Percentiles rank a stretch among this genome's conserved stretches.
Evolutionary conservation across 2,113 vertebrate genomes (phyloP).

Genomic region (Oenanthe oenanthe): DNA sequence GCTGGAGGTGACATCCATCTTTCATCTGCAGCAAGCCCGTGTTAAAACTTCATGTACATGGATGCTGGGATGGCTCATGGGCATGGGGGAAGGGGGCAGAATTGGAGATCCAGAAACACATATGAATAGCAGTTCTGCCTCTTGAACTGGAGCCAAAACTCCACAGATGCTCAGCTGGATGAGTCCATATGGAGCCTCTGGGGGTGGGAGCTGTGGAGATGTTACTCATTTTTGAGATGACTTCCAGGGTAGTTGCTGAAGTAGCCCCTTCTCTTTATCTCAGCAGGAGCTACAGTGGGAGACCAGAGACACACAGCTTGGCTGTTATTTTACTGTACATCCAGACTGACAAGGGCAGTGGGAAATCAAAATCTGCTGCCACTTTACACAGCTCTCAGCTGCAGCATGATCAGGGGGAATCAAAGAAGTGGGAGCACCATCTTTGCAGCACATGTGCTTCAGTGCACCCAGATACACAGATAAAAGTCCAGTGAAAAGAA

Average conservation of each 20-base stretch:
- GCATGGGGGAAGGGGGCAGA: background rate
- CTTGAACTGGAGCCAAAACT: constrained; percentile 43
- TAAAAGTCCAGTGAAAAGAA: background rate
- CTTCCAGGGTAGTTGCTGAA: constrained; percentile 25
- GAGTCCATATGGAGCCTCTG: constrained; percentile 37
- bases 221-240: background rate
- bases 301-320: background rate
- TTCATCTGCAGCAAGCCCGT: background rate
- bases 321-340: background rate
- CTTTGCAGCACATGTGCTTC: background rate
- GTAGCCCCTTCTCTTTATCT: constrained; percentile 21
- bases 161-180: constrained; percentile 17
- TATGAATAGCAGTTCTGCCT: background rate
- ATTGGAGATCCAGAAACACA: background rate
- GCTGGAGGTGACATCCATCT: background rate
- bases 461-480: background rate
- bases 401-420: background rate
- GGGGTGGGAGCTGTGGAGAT: background rate
- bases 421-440: background rate
- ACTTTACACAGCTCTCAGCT: background rate
- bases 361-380: background rate
- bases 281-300: background rate
- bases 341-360: background rate
- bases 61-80: background rate
- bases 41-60: background rate